Evolutionary conservation across 2,797 vertebrate species (phyloP), one percentile per base, ranked within the genome.

Genomic region (Pangasius sanitwongsei): DNA sequence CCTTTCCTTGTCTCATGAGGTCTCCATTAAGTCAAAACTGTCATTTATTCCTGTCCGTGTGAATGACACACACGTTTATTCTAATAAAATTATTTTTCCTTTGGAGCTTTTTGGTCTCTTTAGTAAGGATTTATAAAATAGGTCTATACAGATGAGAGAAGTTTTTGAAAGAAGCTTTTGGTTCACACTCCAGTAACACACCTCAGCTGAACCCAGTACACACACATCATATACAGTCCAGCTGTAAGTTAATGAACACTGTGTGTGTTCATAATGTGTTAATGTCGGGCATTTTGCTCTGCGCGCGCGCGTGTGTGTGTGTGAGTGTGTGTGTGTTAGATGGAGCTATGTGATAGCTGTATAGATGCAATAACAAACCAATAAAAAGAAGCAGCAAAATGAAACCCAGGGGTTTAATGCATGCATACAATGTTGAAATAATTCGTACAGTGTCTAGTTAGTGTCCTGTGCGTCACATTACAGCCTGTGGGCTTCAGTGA

Each of bases 211-310:
- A 28, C 74, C 44, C 12, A 9, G 23, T 34, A 55, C 28, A 55
- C 16, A 80, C 18, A 34, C 50, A 81, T 23, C 53, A 59, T 13
- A 59, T 6, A 59, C n/a, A 25, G 20, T 61, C 34, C 9, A 82
- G 20, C 80, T 41, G 80, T 11, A 82, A 0, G 11, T 59, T 81
- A 37, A 82, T 82, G 53, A 59, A 25, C 31, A 59, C 8, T 57
- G 53, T 77, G 44, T 78, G 75, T 78, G 48, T 78, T 9, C 70
- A n/a, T 77, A 2, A 48, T 48, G 41, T 81, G 78, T 81, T 57
- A 20, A 34, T 34, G 15, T 53, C 50, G 28, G 48, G 28, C 28
- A n/a, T 78, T 53, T 16, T 53, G 28, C 28, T 48, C 44, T 48
- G 44, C 44, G 44, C 6, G 44, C 44, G 44, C 44, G 44, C 6